Conservation (phyloP, 2,113 vertebrate genomes). For the Ellobius talpinus region DNA sequence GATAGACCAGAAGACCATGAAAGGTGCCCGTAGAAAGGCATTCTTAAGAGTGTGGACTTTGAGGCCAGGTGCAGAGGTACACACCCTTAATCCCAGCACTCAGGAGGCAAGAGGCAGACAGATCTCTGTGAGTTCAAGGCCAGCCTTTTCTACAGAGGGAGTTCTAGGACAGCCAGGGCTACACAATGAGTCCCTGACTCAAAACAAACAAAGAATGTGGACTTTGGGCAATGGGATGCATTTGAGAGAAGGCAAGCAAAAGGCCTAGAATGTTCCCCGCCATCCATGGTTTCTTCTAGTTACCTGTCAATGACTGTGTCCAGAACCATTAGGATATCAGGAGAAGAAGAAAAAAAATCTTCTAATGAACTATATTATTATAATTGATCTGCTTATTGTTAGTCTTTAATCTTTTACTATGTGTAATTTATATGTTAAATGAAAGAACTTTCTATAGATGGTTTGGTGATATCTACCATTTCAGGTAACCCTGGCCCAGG, state of each 20-base stretch:
- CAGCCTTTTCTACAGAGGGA: neutral
- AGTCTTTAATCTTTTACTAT: too few species aligned
- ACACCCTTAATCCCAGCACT: neutral
- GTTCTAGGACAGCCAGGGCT: neutral
- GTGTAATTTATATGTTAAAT: neutral
- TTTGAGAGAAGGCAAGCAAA: neutral
- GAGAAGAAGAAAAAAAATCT: neutral
- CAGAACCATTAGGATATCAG: neutral
- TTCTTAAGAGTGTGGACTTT: neutral
- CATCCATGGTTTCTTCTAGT: neutral
- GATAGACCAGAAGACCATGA: neutral
- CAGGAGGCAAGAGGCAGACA: neutral
- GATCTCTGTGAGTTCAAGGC: neutral
- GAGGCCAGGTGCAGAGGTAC: neutral
- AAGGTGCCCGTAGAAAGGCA: neutral
- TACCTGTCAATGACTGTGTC: neutral
- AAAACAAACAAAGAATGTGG: neutral
- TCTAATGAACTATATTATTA: neutral
- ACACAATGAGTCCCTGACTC: neutral
- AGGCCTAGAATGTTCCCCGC: accelerated
- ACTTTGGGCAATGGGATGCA: neutral
- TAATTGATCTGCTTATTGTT: neutral
- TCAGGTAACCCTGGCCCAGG: neutral
- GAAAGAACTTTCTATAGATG: neutral
- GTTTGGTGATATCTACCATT: neutral